phyloP scores from a whole-genome alignment of 2,113 vertebrate species.

The Hystrix brachyura region DNA sequence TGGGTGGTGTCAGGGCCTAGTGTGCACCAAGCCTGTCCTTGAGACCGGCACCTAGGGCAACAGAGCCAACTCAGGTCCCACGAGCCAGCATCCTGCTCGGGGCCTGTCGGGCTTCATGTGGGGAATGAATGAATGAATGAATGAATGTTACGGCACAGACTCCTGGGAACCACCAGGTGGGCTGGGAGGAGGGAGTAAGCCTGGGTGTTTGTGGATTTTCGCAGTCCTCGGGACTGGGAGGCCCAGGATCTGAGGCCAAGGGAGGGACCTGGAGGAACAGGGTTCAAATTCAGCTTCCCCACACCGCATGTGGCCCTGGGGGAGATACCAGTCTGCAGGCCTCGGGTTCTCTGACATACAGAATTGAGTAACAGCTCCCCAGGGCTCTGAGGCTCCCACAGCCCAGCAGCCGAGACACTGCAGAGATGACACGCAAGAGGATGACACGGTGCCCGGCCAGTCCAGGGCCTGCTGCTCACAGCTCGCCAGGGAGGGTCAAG shows the following conservation, averaged over 20 bases:
- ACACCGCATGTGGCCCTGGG: neutral
- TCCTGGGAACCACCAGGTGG: neutral
- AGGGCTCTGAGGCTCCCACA: neutral
- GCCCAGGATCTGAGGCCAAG: neutral
- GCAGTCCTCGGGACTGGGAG: fast-evolving
- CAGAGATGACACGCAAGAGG: neutral
- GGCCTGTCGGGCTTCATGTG: fast-evolving
- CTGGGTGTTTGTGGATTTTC: fast-evolving
- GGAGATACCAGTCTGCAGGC: neutral
- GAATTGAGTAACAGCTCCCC: neutral
- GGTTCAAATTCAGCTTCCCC: neutral
- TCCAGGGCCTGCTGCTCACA: neutral
- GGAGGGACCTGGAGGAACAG: too few relatives aligned
- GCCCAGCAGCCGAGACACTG: neutral
- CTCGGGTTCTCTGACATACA: neutral
- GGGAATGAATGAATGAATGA: neutral
- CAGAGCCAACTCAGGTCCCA: neutral
- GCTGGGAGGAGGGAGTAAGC: neutral
- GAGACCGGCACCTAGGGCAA: neutral
- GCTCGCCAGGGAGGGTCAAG: neutral
- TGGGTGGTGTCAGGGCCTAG: neutral
- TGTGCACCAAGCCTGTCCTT: fast-evolving
- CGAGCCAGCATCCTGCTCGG: neutral
- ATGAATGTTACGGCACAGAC: neutral
- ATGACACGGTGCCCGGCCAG: neutral